Base-by-base conservation (phyloP, 2,113 vertebrate genomes). In the Dascyllus trimaculatus region DNA sequence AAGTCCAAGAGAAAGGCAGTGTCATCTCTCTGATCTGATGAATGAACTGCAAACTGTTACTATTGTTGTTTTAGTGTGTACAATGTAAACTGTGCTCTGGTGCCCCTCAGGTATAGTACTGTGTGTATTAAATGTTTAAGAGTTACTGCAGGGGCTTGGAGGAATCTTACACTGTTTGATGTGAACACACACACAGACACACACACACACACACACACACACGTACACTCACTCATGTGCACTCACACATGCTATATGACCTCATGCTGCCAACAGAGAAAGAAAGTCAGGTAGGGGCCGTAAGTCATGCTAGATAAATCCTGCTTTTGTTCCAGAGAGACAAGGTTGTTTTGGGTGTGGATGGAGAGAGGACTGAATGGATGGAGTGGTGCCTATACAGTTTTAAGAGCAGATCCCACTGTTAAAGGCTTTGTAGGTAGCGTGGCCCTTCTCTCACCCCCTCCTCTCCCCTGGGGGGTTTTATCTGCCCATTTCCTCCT, bases 401-500 rank as follows among this genome's bases (percentile, higher is more conserved):
- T 90, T 94, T 92, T 92, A 93, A 87, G 83, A 92, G 89, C 88
- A 89, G 81, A 73, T 88, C 90, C 85, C 63, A 69, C 77, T 84
- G 79, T 90, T 89, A 86, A 83, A 88, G 82, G 61, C 82, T 86
- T 88, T 77, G 75, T 76, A 84, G 80, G 74, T 73, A 76, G 63
- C 64, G 4, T 89, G 81, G 87, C 85, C 89, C 84, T 83, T 92
- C 84, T 80, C 87, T 90, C 84, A 92, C 81, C 91, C 87, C 82
- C 86, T 85, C 88, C 63, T 75, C 80, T 92, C 91, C 91, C 88
- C 56, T 58, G 91, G 85, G 92, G 88, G 83, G 67, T 89, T 92
- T 93, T 93, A 94, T 93, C 92, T 91, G 87, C 91, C 91, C 93
- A 94, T 93, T 94, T 94, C 93, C 91, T 93, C 78, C 84, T 82